A percentile compares a stretch with the other conserved stretches of the same genome.
Conservation (phyloP, 2,888 invertebrate species). For the Danaus chrysippus region DNA sequence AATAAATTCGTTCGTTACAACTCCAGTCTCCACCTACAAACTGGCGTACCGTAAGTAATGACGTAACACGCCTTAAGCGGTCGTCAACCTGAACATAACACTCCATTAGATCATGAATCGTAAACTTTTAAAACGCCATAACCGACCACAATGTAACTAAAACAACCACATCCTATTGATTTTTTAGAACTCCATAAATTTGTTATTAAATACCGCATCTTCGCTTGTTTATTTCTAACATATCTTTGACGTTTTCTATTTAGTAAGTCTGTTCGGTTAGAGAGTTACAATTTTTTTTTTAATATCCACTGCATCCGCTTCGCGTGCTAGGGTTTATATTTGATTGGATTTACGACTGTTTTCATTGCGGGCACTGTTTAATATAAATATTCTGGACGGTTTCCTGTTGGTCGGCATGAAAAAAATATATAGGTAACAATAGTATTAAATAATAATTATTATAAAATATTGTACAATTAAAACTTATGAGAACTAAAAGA, state of each 20-base stretch:
- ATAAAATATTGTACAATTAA: not conserved
- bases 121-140: constrained; percentile 45
- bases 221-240: constrained; percentile 24
- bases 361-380: constrained; percentile 73
- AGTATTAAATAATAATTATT: constrained; percentile 39
- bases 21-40: not conserved
- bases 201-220: constrained; percentile 65
- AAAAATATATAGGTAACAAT: constrained; percentile 73
- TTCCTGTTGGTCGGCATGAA: constrained; percentile 71
- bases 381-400: constrained; percentile 70
- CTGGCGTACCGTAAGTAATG: constrained; percentile 18
- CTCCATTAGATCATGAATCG: constrained; percentile 41
- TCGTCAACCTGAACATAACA: constrained; percentile 28
- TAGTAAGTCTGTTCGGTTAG: constrained; percentile 59
- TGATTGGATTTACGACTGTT: constrained; percentile 76
- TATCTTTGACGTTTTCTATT: constrained; percentile 48
- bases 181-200: constrained; percentile 59
- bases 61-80: constrained; percentile 26
- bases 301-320: constrained; percentile 69
- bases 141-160: constrained; percentile 53
- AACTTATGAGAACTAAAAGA: no score
- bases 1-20: no score
- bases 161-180: constrained; percentile 66
- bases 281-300: constrained; percentile 61
- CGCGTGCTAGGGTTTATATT: constrained; percentile 63